Conservation (phyloP, 2,888 invertebrate species). For the Ormyrus nitidulus region DNA sequence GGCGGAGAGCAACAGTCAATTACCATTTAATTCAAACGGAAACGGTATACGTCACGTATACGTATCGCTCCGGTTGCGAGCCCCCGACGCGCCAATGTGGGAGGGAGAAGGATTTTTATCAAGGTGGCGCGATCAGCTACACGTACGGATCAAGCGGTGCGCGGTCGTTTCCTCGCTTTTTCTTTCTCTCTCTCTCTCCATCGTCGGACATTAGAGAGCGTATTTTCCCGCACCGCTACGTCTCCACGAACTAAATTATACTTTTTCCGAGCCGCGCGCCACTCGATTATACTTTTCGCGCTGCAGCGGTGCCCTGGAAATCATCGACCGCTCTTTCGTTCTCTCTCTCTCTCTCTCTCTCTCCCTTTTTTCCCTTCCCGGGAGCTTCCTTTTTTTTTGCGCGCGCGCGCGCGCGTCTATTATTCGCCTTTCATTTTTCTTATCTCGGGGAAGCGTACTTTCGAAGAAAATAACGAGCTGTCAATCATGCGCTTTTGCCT, state of each 20-base stretch:
- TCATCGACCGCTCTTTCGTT: conserved; percentile 22
- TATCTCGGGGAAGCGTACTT: conserved; percentile 36
- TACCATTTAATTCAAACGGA: conserved; percentile 37
- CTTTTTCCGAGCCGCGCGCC: conserved; percentile 29
- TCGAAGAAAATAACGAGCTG: conserved; percentile 52
- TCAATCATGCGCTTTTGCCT: conserved; percentile 41
- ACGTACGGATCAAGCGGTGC: conserved; percentile 8
- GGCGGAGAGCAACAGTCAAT: conserved; percentile 1
- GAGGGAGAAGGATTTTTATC: conserved; percentile 35
- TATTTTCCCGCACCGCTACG: not conserved
- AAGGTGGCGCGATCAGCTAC: conserved; percentile 20
- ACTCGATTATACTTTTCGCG: conserved; percentile 50
- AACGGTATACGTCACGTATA: conserved; percentile 42
- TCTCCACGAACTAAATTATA: conserved; percentile 38
- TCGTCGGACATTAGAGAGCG: conserved; percentile 15
- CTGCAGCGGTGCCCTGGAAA: conserved; percentile 6
- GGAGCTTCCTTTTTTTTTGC: not conserved
- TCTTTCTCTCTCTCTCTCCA: conserved; percentile 12
- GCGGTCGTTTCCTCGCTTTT: conserved; percentile 31
- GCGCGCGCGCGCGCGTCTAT: conserved; percentile 22
- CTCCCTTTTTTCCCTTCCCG: not conserved
- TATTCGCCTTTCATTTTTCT: conserved; percentile 52
- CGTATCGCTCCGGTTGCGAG: conserved; percentile 20
- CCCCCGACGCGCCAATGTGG: not conserved
- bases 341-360: not conserved